phyloP scores from a whole-genome alignment of 2,888 invertebrate genomes.

The Shargacucullia verbasci region DNA sequence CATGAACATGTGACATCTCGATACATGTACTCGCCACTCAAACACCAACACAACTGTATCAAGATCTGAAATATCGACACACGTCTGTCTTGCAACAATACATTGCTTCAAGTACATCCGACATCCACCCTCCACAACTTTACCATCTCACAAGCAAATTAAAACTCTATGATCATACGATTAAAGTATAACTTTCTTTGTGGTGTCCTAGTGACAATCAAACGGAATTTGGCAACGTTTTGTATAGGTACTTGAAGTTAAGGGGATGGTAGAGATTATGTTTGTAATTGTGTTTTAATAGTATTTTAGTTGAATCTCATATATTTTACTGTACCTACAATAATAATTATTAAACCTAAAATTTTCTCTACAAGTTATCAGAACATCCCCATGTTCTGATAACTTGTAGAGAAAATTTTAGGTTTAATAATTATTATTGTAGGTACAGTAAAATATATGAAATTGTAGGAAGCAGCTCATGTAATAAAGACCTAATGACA shows the following conservation, averaged over 20 bases:
- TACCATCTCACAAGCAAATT: conserved; percentile 25
- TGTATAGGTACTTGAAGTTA: conserved; percentile 80
- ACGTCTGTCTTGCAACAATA: conserved; percentile 79
- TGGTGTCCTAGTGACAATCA: conserved; percentile 20
- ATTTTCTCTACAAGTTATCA: conserved; percentile 41
- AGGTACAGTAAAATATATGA: no score
- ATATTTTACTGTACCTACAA: no score
- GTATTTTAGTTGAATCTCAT: conserved; percentile 70
- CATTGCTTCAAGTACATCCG: conserved; percentile 74
- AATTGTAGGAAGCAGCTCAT: not conserved
- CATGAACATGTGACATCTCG: conserved; percentile 31
- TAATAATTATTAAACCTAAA: conserved; percentile 23
- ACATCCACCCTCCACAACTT: conserved; percentile 59
- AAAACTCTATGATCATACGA: conserved; percentile 39
- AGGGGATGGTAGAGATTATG: conserved; percentile 81
- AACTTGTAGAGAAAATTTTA: conserved; percentile 40
- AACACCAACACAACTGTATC: conserved; percentile 52
- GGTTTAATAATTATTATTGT: conserved; percentile 15
- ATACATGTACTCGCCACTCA: conserved; percentile 17
- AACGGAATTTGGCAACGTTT: conserved; percentile 59
- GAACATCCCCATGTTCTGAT: conserved; percentile 52
- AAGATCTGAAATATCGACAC: conserved; percentile 79
- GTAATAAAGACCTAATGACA: no score
- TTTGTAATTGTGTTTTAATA: conserved; percentile 83
- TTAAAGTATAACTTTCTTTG: conserved; percentile 58